Base-by-base conservation (phyloP, 2,888 invertebrate species). In the Hypolimnas misippus region DNA sequence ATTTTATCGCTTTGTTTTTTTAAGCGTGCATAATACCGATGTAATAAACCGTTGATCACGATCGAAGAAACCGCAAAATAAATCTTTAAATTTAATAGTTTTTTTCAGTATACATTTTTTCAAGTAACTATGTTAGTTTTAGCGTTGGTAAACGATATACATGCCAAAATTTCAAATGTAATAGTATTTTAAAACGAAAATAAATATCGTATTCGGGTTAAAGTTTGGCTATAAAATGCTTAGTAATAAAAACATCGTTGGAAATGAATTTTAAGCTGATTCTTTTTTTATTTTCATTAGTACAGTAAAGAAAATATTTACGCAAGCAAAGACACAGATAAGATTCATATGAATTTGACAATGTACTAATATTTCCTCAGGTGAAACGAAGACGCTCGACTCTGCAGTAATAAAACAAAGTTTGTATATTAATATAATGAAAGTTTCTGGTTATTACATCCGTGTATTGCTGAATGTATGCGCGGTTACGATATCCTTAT, bases 381-480 rank as follows among this genome's bases (percentile, higher is more conserved):
- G 49, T 49, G 49, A 59, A 52, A 63, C 19, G 16, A 33, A 57
- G 49, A 57, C 38, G 8, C 51, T 56, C 46, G 33, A 53, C 49
- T 55, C 40, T 25, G 57, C 21, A 57, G 53, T 50, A 64, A 56
- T 59, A 59, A 66, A 73, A 70, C 65, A 46, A 70, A 70, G 57
- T 62, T 70, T 67, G 55, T 53, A 65, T 66, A 68, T 68, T 70
- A 57, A 62, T 62, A 63, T 66, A 69, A 69, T 67, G 57, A 69
- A 65, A 68, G 56, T 64, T 66, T 46, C 49, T 31, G 51, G 57
- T 55, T 67, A 65, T 52, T 65, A 66, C 57, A 61, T 65, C 64
- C 66, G 57, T 57, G 62, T 70, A 68, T 69, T 68, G 65, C 70
- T 56, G 57, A 65, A 64, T 70, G 63, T 70, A 68, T 67, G 65